A percentile compares a stretch with the other conserved stretches of the same genome.
phyloP scores from a whole-genome alignment of 2,888 invertebrate species.

The Pelosia muscerda region DNA sequence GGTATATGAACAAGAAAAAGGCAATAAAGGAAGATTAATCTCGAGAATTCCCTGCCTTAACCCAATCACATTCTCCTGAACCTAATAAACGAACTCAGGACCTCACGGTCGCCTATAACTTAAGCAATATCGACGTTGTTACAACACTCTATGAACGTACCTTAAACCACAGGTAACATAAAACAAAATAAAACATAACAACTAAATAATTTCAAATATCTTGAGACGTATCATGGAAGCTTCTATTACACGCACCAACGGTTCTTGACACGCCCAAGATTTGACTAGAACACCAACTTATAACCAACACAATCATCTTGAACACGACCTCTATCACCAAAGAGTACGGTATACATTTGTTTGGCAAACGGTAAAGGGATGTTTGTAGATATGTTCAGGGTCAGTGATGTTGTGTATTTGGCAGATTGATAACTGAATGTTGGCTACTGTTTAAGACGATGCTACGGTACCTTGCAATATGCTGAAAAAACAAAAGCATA shows the following conservation, averaged over 20 bases:
- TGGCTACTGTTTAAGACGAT: slow-evolving; percentile 57
- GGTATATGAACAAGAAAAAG: no score
- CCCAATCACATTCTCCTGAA: no score
- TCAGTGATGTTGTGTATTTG: slow-evolving; percentile 58
- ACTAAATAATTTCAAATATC: slow-evolving; percentile 36
- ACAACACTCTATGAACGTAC: neutral
- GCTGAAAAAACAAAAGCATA: no score
- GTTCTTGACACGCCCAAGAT: slow-evolving; percentile 59
- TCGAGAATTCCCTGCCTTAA: no score
- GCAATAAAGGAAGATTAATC: no score
- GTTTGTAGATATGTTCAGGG: slow-evolving; percentile 40
- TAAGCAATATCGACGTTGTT: neutral
- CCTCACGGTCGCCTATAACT: neutral
- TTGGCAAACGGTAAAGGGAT: slow-evolving; percentile 3
- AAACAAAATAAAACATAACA: slow-evolving; percentile 28
- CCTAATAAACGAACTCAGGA: neutral
- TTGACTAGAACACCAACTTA: slow-evolving; percentile 46
- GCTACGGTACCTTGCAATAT: neutral
- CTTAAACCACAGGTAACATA: neutral
- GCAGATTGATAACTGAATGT: slow-evolving; percentile 51
- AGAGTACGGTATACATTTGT: neutral
- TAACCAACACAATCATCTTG: slow-evolving; percentile 3
- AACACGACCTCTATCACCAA: neutral
- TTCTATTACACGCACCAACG: slow-evolving; percentile 65
- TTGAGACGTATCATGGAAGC: slow-evolving; percentile 71